Base-by-base conservation (phyloP, 2,888 invertebrate genomes). In the Candidula unifasciata region DNA sequence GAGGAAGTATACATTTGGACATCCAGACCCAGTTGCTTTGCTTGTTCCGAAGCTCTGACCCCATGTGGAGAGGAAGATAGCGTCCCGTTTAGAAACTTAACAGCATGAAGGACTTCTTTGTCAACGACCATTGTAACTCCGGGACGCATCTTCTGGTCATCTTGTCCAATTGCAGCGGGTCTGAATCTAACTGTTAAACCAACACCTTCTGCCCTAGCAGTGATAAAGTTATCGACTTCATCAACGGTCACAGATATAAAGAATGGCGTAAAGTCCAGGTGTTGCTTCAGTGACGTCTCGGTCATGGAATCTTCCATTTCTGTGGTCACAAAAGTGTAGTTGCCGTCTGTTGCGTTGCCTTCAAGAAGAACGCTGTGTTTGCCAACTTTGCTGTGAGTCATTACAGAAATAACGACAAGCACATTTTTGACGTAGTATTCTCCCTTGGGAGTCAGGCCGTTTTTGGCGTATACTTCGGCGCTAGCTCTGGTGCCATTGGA, bases 161-260 rank as follows among this genome's bases (percentile, higher is more conserved):
- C 64, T 44, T 13, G 10, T 44, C 3, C 35, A n/a, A 52, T 18
- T 1, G 33, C 24, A 33, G 81, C 21, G 0, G 81, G 73, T 6
- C 81, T 37, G n/a, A 81, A 73, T 35, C 60, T n/a, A n/a, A 81
- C 27, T 27, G 37, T 81, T 1, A 81, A n/a, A 37, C 81, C 81
- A 54, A 73, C 57, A 6, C 81, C 60, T 1, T 33, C 60, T 2
- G 73, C n/a, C 18, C 27, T 73, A 0, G 73, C 71, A 24, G 73
- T 27, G 1, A 73, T 57, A 33, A 81, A 60, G 44, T 81, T 81
- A 37, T 81, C 18, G 6, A 73, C 27, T 0, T 21, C 16, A 35
- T 81, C 81, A 1, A 37, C 33, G 18, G 24, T 10, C 18, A 73
- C 37, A 18, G 35, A 2, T 6, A 81, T 73, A 21, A 44, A 37